phyloP scores from a whole-genome alignment of 1,140 invertebrate genomes.

The Drosophila murphyi region DNA sequence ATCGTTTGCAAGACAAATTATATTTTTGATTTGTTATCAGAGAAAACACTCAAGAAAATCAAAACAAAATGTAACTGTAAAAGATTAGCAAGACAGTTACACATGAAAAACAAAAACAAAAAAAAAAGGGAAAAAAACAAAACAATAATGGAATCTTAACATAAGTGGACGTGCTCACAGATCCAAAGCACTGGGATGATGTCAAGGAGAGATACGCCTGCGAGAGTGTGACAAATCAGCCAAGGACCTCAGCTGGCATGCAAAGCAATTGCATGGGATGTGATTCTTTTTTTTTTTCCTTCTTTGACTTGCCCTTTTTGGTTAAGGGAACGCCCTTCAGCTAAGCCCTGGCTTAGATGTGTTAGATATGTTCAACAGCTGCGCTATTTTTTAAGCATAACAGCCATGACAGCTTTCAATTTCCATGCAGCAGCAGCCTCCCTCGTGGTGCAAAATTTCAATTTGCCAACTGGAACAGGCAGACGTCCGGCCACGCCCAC shows the following conservation, averaged over 20 bases:
- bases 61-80: slow-evolving; percentile 5
- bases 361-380: slow-evolving; percentile 81
- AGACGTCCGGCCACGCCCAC: slow-evolving; percentile 61
- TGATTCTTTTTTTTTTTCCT: background rate
- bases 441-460: slow-evolving; percentile 60
- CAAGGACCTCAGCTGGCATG: slow-evolving; percentile 64
- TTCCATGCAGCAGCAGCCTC: slow-evolving; percentile 44
- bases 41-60: background rate
- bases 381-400: slow-evolving; percentile 62
- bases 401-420: slow-evolving; percentile 75
- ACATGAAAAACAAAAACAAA: background rate
- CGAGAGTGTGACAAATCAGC: slow-evolving; percentile 67
- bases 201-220: slow-evolving; percentile 48
- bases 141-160: slow-evolving; percentile 52
- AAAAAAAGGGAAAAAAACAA: slow-evolving; percentile 2
- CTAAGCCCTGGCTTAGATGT: slow-evolving; percentile 77
- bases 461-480: slow-evolving; percentile 59
- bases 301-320: slow-evolving; percentile 9
- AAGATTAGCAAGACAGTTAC: slow-evolving; percentile 18
- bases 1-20: background rate
- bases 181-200: slow-evolving; percentile 47
- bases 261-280: slow-evolving; percentile 43
- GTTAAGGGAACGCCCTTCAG: slow-evolving; percentile 28
- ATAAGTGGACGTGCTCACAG: slow-evolving; percentile 68
- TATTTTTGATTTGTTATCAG: background rate